Conservation (phyloP, 1,140 invertebrate species). For the Akabosia matsudoensis region DNA sequence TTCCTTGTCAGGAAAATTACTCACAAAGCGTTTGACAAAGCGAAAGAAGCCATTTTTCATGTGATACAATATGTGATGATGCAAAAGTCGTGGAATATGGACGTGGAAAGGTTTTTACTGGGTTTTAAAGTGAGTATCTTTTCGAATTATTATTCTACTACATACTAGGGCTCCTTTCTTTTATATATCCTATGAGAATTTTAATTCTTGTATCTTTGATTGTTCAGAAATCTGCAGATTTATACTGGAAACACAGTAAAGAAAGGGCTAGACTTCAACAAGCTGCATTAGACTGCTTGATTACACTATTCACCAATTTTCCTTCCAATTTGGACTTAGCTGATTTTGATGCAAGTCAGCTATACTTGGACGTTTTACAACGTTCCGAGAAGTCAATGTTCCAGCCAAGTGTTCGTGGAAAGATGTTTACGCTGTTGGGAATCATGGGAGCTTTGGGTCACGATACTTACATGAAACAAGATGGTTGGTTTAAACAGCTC, state of each 20-base stretch:
- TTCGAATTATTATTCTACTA: neutral
- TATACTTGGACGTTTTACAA: slow-evolving; percentile 32
- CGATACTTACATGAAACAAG: neutral
- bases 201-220: neutral
- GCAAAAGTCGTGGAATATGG: neutral
- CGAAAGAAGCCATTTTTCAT: slow-evolving; percentile 14
- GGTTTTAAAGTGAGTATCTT: slow-evolving; percentile 32
- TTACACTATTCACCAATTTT: slow-evolving; percentile 32
- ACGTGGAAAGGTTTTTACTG: slow-evolving; percentile 11
- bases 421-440: slow-evolving; percentile 42
- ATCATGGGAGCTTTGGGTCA: slow-evolving; percentile 8
- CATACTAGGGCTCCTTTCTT: too few relatives aligned
- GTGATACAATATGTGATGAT: slow-evolving; percentile 26
- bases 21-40: slow-evolving; percentile 22
- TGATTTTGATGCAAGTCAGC: slow-evolving; percentile 24
- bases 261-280: slow-evolving; percentile 37
- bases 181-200: slow-evolving; percentile 4
- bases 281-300: slow-evolving; percentile 30
- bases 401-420: slow-evolving; percentile 43
- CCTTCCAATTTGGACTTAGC: slow-evolving; percentile 22
- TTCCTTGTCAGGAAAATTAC: slow-evolving; percentile 25
- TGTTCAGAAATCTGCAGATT: slow-evolving; percentile 19
- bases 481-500: slow-evolving; percentile 20
- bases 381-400: slow-evolving; percentile 30
- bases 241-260: slow-evolving; percentile 29